A percentile compares a stretch with the other conserved stretches of the same genome.
phyloP scores from a whole-genome alignment of 2,797 vertebrate genomes.

The Cossypha dichroa region DNA sequence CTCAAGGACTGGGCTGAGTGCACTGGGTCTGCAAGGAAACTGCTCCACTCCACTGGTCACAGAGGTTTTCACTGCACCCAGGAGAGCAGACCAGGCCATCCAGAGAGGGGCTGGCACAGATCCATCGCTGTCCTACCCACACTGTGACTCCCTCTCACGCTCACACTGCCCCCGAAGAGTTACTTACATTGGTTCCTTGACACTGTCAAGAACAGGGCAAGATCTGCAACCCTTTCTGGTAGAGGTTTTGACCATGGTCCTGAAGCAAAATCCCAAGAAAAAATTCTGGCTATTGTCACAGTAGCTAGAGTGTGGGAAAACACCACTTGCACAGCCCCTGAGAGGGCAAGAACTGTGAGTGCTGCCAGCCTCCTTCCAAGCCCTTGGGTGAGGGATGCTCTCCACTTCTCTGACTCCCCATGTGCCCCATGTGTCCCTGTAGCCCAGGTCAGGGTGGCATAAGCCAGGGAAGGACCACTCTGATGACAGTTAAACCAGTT shows the following conservation, averaged over 20 bases:
- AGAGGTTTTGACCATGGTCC: not conserved
- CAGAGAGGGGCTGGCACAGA: not conserved
- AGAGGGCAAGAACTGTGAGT: not conserved
- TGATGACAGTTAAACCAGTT: not conserved
- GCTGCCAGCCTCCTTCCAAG: not conserved
- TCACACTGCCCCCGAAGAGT: not conserved
- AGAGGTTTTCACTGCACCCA: not conserved
- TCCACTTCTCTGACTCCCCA: not conserved
- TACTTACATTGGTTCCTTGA: not conserved
- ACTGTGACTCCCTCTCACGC: not conserved
- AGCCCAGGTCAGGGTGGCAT: not conserved
- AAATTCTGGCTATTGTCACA: not conserved
- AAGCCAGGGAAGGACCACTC: not conserved
- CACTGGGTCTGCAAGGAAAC: not conserved
- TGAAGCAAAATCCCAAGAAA: not conserved
- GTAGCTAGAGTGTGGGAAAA: not conserved
- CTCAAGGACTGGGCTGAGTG: not conserved
- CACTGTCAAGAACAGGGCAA: not conserved
- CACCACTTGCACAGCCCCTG: not conserved
- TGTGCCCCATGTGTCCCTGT: not conserved
- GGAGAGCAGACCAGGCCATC: not conserved
- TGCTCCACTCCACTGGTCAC: not conserved
- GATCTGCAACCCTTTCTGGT: not conserved
- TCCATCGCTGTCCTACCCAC: fast-evolving
- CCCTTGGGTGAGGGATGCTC: not conserved